Conservation (phyloP, 2,113 vertebrate species). For the Bubo blakistoni region DNA sequence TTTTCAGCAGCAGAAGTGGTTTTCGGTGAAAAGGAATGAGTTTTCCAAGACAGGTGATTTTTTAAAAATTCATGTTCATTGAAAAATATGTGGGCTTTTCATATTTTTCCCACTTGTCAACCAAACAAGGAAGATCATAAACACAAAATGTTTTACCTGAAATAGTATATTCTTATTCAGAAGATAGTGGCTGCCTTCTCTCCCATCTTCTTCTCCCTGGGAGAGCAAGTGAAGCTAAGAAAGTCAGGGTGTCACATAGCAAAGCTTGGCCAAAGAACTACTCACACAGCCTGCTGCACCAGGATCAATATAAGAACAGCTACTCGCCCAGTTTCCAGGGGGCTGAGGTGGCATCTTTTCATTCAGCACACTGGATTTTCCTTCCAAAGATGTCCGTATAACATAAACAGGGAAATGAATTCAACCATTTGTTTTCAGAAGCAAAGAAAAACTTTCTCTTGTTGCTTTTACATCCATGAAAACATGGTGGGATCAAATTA, state of each 20-base stretch:
- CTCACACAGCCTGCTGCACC: neutral
- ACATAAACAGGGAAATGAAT: neutral
- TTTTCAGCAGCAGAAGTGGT: neutral
- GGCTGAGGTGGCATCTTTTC: neutral
- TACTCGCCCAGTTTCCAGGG: neutral
- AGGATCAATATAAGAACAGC: neutral
- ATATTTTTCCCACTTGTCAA: neutral
- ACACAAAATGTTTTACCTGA: neutral
- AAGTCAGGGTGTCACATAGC: neutral
- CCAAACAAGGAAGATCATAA: neutral
- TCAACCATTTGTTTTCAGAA: neutral
- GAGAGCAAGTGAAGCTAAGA: neutral
- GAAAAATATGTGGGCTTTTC: neutral
- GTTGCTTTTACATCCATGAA: neutral
- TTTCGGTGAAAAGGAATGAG: neutral
- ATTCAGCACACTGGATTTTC: neutral
- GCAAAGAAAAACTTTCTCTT: neutral
- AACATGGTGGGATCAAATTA: neutral
- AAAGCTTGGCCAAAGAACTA: neutral
- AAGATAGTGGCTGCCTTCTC: neutral
- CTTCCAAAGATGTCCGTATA: neutral
- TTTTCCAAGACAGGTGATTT: neutral
- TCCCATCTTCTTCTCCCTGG: neutral
- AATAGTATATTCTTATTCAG: neutral
- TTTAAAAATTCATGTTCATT: neutral